These are phyloP conservation scores for Clepsis dumicolana DNA, from an alignment of 2,888 invertebrate species.

Conservation along the genomic window DNA sequence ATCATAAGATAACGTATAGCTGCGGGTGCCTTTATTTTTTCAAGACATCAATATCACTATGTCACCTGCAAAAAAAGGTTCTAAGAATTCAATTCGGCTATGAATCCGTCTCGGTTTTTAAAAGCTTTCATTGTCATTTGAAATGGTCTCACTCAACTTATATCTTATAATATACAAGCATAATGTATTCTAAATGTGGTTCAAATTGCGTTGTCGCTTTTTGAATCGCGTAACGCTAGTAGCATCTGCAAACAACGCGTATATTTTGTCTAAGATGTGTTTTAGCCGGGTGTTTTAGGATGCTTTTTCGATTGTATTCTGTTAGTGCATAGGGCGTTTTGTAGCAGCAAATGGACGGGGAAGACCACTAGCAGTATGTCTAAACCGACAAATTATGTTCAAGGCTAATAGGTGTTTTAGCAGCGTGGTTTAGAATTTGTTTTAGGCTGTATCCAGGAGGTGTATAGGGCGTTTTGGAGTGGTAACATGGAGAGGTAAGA, in stretches of 20 bases:
- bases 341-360: conserved; percentile 51
- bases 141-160: conserved; percentile 15
- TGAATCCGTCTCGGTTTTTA: conserved; percentile 26
- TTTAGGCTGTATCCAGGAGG: conserved; percentile 48
- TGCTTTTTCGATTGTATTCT: conserved; percentile 49
- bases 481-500: conserved; percentile 62
- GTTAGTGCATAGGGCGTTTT: conserved; percentile 54
- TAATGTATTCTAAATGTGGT: not conserved
- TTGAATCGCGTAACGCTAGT: conserved; percentile 56
- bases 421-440: conserved; percentile 45
- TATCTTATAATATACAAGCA: conserved; percentile 28
- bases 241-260: conserved; percentile 47
- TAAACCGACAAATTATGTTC: not conserved
- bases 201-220: conserved; percentile 29
- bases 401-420: conserved; percentile 43
- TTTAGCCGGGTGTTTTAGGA: conserved; percentile 46
- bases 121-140: conserved; percentile 40
- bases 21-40: conserved; percentile 20
- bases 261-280: conserved; percentile 43
- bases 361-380: conserved; percentile 75
- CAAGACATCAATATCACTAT: conserved; percentile 30
- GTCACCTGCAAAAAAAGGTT: conserved; percentile 39
- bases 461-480: conserved; percentile 52
- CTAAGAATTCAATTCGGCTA: conserved; percentile 29
- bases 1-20: conserved; percentile 39